A percentile compares a stretch with the other conserved stretches of the same genome.
Conservation (phyloP, 92 coral and sea anemone genomes). For the Pocillopora grandis region DNA sequence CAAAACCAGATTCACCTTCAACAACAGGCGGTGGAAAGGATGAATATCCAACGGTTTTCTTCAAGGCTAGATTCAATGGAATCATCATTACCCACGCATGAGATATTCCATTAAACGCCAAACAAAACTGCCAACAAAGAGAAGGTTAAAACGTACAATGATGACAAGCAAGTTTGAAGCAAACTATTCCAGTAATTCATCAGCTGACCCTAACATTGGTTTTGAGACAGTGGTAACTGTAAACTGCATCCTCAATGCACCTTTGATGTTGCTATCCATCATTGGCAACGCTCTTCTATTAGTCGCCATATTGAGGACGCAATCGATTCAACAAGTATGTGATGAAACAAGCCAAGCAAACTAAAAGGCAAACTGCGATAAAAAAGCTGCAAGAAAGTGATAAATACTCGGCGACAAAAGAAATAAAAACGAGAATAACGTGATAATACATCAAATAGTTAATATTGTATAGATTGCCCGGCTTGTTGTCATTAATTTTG, state of each 20-base stretch:
- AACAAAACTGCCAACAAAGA: too few species aligned
- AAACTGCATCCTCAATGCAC: constrained; percentile 1
- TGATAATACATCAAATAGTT: too few species aligned
- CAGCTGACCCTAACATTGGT: background rate
- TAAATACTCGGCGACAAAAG: background rate
- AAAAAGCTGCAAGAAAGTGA: background rate
- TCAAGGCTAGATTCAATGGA: background rate
- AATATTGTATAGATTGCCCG: too few species aligned
- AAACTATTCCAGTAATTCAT: too few species aligned
- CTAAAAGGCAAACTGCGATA: background rate
- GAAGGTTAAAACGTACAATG: too few species aligned
- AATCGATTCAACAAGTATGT: background rate
- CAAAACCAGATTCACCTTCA: background rate
- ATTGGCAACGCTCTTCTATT: background rate
- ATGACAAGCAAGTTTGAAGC: too few species aligned
- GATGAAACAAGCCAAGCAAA: background rate
- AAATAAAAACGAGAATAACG: background rate
- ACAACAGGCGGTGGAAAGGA: background rate
- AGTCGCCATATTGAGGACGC: background rate
- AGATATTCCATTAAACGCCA: too few species aligned
- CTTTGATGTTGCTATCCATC: background rate
- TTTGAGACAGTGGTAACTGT: background rate
- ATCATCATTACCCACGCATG: too few species aligned
- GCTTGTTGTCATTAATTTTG: too few species aligned
- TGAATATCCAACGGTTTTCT: background rate